A percentile compares a stretch with the other conserved stretches of the same genome.
Evolutionary conservation across 2,113 vertebrate species (phyloP).

Genomic region (Rhegmatorhina hoffmannsi): DNA sequence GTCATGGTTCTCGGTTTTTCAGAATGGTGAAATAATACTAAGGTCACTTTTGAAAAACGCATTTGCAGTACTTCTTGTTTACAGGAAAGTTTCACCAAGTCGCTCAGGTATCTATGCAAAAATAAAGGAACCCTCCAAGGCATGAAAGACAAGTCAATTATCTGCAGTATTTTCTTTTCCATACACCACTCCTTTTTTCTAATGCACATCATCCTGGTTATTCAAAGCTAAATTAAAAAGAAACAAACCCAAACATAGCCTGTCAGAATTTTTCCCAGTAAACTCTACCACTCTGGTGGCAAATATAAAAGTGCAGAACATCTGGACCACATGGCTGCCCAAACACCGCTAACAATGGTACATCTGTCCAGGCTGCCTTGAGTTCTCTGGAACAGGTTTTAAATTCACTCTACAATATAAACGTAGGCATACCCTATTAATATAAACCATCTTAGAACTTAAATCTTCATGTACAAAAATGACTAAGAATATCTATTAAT

Average conservation of each 20-base stretch:
- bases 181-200: constrained; percentile 75
- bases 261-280: constrained; percentile 78
- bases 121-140: constrained; percentile 79
- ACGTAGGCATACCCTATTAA: constrained; percentile 87
- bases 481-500: constrained; percentile 86
- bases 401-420: constrained; percentile 86
- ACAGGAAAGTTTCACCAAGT: constrained; percentile 73
- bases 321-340: constrained; percentile 79
- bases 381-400: constrained; percentile 79
- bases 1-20: constrained; percentile 66
- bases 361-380: constrained; percentile 76
- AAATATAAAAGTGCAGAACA: constrained; percentile 85
- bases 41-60: constrained; percentile 83
- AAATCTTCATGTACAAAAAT: constrained; percentile 88
- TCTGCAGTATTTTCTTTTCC: constrained; percentile 71
- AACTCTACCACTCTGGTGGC: constrained; percentile 81
- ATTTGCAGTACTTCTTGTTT: constrained; percentile 76
- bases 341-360: constrained; percentile 85
- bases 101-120: constrained; percentile 68
- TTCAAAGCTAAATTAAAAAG: constrained; percentile 71
- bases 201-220: constrained; percentile 81
- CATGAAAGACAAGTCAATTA: constrained; percentile 73
- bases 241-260: constrained; percentile 70
- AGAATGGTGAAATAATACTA: constrained; percentile 81
- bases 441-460: constrained; percentile 88